phyloP scores from a whole-genome alignment of 2,888 invertebrate genomes.

The Apocheima hispidaria region DNA sequence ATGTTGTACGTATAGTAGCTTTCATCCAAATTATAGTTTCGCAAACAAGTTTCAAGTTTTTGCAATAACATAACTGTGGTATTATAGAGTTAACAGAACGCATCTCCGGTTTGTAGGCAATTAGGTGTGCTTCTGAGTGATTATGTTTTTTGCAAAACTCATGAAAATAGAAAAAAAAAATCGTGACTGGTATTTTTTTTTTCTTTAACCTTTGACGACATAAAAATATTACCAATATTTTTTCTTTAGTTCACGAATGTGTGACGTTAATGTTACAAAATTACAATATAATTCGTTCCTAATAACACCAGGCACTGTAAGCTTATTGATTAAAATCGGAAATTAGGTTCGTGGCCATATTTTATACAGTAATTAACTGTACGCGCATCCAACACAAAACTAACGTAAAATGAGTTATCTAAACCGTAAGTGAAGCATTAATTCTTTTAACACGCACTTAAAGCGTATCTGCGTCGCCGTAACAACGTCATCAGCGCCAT shows the following conservation, averaged over 20 bases:
- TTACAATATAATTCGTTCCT: too few relatives aligned
- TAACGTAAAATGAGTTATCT: constrained; percentile 50
- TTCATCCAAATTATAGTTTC: constrained; percentile 31
- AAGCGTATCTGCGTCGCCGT: constrained; percentile 36
- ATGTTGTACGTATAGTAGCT: constrained; percentile 23
- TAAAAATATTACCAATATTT: too few relatives aligned
- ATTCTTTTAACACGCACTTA: constrained; percentile 47
- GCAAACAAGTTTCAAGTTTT: constrained; percentile 35
- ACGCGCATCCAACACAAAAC: constrained; percentile 37
- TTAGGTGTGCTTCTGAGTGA: constrained; percentile 23
- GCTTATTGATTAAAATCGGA: too few relatives aligned
- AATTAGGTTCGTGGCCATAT: background rate
- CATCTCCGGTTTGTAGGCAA: constrained; percentile 58
- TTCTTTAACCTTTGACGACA: too few relatives aligned
- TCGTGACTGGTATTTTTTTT: background rate
- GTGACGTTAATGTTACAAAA: too few relatives aligned
- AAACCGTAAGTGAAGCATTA: constrained; percentile 47
- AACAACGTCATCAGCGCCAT: constrained; percentile 46
- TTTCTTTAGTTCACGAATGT: too few relatives aligned
- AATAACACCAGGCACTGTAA: too few relatives aligned
- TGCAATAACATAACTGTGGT: constrained; percentile 47
- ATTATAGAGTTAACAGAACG: constrained; percentile 61
- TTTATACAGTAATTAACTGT: constrained; percentile 34
- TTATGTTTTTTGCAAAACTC: constrained; percentile 10
- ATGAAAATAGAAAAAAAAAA: constrained; percentile 7